Conservation (phyloP, 2,888 invertebrate species). For the Lacanobia oleracea region DNA sequence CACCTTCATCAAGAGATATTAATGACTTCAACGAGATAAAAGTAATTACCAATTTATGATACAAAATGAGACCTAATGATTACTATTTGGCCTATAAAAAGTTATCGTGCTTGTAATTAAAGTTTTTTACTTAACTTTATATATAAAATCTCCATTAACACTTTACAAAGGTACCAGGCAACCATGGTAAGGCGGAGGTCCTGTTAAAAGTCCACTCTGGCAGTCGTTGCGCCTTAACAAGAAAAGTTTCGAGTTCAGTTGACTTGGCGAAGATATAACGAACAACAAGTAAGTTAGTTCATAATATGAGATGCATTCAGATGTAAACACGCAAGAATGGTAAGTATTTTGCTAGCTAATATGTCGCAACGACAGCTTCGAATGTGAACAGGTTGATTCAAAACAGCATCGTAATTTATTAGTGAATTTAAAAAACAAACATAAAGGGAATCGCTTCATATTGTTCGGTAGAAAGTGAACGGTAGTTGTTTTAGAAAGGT, state of each 20-base stretch:
- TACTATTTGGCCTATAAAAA: constrained; percentile 31
- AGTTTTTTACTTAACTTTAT: constrained; percentile 44
- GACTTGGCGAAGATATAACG: constrained; percentile 54
- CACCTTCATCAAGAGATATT: not conserved
- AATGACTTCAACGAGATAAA: not conserved
- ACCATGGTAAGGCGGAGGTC: constrained; percentile 61
- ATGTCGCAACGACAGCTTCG: not conserved
- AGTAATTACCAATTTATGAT: constrained; percentile 17
- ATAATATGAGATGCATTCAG: constrained; percentile 40
- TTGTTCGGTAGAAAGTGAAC: no score
- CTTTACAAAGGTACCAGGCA: constrained; percentile 64
- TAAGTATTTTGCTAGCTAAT: constrained; percentile 4
- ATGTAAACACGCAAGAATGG: constrained; percentile 21
- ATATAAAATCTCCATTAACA: constrained; percentile 57
- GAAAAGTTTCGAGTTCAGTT: constrained; percentile 69
- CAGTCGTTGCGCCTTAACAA: constrained; percentile 68
- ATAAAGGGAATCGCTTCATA: no score
- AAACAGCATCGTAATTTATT: not conserved
- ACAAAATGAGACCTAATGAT: constrained; percentile 11
- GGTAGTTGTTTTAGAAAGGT: no score
- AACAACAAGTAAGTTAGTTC: constrained; percentile 49
- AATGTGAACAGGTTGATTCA: not conserved
- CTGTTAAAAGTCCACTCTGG: constrained; percentile 67
- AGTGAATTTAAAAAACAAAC: not conserved
- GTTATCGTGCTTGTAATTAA: constrained; percentile 17